Base-by-base conservation (phyloP, 2,888 invertebrate species). In the Sylvicola cinctus region DNA sequence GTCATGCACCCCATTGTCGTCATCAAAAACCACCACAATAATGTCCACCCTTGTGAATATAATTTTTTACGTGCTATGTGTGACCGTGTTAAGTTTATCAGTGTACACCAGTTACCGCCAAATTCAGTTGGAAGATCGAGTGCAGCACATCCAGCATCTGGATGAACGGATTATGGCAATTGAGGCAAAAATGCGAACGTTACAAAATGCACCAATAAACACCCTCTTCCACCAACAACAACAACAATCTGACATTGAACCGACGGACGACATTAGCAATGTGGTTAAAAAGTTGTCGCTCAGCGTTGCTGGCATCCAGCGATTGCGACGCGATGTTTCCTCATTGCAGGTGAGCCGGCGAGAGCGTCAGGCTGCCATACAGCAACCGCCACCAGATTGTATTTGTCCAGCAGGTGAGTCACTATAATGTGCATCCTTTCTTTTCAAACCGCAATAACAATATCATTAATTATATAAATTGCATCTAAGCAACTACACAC, bases 381-480 rank as follows among this genome's bases (percentile, higher is more conserved):
- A 42, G 38, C 38, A 38, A 34, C 37, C 42, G 37, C 65, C 65
- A 33, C 61, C 66, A 12, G 71, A 74, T 57, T 77, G 76, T 62
- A 61, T 63, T 45, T 76, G 76, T 63, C 74, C 74, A 54, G 64
- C 74, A 74, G 76, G 76, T 74, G 53, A 54, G 60, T 50, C 38
- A 36, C n/a, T n/a, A n/a, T n/a, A n/a, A n/a, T n/a, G n/a, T n/a
- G n/a, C n/a, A n/a, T n/a, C 31, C 27, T 33, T 30, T 28, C 4
- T 29, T 29, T 4, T 13, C n/a, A 29, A 15, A 7, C 8, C 11
- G 25, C 7, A 25, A 25, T 8, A 7, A 25, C 7, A 25, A 25
- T 7, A 8, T 25, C 25, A 25, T 7, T 8, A 8, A 8, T 25
- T 8, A 25, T 25, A 11, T 25, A 8, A 8, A 25, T 11, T n/a